Evolutionary conservation across 2,888 invertebrate species (phyloP), one percentile per base, ranked within the genome.

Genomic region (Strigamia transsilvanica): DNA sequence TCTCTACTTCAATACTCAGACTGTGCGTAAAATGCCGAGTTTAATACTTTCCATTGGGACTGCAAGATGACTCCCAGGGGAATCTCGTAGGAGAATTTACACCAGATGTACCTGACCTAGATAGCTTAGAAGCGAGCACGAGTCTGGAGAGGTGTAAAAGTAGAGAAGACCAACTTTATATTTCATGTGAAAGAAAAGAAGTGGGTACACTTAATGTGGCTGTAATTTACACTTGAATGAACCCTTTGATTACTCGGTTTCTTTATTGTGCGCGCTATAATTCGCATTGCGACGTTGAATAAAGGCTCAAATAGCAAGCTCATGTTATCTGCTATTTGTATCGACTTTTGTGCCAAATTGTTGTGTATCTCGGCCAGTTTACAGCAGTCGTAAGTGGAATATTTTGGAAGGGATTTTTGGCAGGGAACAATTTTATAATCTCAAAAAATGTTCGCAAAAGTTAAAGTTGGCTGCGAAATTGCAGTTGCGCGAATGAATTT

Each of bases 311-410:
- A 23, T 32, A 3, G 73, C 27, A 12, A 73, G 73, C 73, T 73
- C 10, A 2, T 32, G 32, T 73, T 73, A 73, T 73, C 73, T 73
- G 32, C 73, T 73, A 73, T 73, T 56, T 32, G 13, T 73, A 73
- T 73, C 73, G 73, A 73, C 73, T 73, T 73, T 73, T 73, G 73
- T 32, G 27, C 73, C 73, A 73, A 73, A 73, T 73, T 73, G 73
- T 32, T 73, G 73, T 73, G 73, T 73, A 73, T 73, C 73, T 73
- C 27, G 27, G 13, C 4, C 32, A 73, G 73, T 73, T 73, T 73
- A 73, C 73, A 73, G 18, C 56, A 56, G 56, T 56, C n/a, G 56
- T n/a, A 56, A 73, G 7, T 73, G 32, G 13, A 23, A 73, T 73
- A 73, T 32, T 32, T 73, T 73, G 73, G 27, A 23, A 27, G 56